Conservation (phyloP, 2,888 invertebrate genomes). For the Pollenia amentaria region DNA sequence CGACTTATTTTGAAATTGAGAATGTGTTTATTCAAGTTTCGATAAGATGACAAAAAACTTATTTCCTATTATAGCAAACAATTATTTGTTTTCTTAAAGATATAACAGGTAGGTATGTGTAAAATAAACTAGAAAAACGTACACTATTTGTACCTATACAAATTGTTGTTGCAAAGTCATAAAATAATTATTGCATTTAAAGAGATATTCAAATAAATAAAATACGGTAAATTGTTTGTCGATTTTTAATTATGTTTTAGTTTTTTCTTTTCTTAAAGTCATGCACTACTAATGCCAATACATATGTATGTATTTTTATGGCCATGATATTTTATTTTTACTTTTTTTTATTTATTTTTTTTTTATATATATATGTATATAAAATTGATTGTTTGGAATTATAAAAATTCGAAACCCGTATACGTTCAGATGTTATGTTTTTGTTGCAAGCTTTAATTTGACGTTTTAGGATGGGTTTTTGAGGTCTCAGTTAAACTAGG, state of each 20-base stretch:
- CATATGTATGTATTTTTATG: not conserved
- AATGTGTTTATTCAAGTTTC: not conserved
- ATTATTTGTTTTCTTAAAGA: no score
- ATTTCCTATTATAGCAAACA: not conserved
- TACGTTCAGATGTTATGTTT: no score
- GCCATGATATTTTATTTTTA: slow-evolving; percentile 32
- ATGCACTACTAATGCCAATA: slow-evolving; percentile 41
- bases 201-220: not conserved
- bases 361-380: no score
- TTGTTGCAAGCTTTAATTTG: no score
- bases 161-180: slow-evolving; percentile 2
- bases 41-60: slow-evolving; percentile 27
- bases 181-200: slow-evolving; percentile 6
- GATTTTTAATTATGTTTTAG: slow-evolving; percentile 16
- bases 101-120: not conserved
- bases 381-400: not conserved
- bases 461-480: no score
- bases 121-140: not conserved
- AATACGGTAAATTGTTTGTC: not conserved
- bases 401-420: no score
- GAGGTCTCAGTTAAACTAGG: no score
- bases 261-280: slow-evolving; percentile 23
- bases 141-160: no score
- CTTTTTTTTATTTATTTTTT: not conserved
- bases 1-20: not conserved